These are phyloP conservation scores for Channallabes apus DNA, from an alignment of 2,797 vertebrate genomes.

Conservation along the genomic window DNA sequence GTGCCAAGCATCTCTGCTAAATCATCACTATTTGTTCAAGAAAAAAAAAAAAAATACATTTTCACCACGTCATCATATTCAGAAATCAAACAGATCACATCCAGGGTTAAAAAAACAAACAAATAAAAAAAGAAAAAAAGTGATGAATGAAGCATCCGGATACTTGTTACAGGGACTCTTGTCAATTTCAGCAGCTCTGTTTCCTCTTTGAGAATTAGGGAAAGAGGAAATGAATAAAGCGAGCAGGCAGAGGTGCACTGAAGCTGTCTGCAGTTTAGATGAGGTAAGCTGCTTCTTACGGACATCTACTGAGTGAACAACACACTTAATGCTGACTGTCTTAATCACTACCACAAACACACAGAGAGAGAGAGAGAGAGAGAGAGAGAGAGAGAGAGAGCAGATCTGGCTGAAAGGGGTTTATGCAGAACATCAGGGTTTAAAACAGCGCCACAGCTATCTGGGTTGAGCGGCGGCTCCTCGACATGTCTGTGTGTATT, in stretches of 20 bases:
- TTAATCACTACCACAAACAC: neutral
- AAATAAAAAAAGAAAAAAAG: neutral
- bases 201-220: neutral
- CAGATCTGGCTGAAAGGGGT: neutral
- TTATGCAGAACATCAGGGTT: neutral
- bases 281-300: slow-evolving; percentile 11
- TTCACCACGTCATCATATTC: neutral
- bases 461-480: neutral
- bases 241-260: neutral
- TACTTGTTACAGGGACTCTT: neutral
- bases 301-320: neutral
- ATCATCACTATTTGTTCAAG: neutral
- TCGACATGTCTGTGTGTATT: neutral
- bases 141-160: neutral
- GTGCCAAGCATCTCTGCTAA: neutral
- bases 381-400: no score
- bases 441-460: neutral
- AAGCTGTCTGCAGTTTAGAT: neutral
- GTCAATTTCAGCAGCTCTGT: neutral
- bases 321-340: slow-evolving; percentile 2
- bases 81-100: neutral
- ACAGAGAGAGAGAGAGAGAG: neutral
- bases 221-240: neutral
- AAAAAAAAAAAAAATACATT: neutral
- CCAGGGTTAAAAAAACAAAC: neutral